Evolutionary conservation across 1,140 invertebrate genomes (phyloP).

Genomic region (Heterodera carotae): DNA sequence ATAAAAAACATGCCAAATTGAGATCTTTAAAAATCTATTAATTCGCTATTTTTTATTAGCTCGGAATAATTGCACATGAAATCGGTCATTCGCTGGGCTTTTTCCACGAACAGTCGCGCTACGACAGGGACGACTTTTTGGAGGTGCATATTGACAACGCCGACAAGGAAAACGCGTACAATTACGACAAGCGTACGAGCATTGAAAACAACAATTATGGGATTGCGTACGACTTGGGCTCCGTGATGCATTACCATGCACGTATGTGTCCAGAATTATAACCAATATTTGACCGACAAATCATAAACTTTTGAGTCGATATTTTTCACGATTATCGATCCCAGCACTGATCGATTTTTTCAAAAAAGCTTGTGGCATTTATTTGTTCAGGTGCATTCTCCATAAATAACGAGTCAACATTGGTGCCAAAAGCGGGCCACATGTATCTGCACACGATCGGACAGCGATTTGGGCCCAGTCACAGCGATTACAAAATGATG

Average conservation of each 20-base stretch:
- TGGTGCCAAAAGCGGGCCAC: not conserved
- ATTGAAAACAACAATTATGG: not conserved
- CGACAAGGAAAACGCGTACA: too few relatives aligned
- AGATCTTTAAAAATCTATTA: not conserved
- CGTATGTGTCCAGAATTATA: conserved; percentile 6
- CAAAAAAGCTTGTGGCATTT: too few relatives aligned
- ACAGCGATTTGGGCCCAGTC: conserved; percentile 10
- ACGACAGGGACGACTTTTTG: conserved; percentile 26
- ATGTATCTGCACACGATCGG: conserved; percentile 30
- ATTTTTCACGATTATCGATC: too few relatives aligned
- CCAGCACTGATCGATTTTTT: too few relatives aligned
- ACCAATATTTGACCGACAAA: not conserved
- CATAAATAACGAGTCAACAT: too few relatives aligned
- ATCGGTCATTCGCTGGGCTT: conserved; percentile 33
- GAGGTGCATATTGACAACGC: not conserved
- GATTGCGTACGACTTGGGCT: conserved; percentile 27
- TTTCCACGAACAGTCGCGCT: conserved; percentile 21
- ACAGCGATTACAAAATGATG: conserved; percentile 22
- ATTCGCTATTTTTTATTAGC: conserved; percentile 9
- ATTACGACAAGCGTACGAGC: conserved; percentile 20
- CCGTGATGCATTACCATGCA: conserved; percentile 35
- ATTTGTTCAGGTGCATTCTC: not conserved
- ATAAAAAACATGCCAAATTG: not conserved
- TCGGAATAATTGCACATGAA: conserved; percentile 30
- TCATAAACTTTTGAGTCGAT: too few relatives aligned